Conservation (phyloP, 37 sponge, comb jelly and placozoan genomes). For the Lycopodina hypogea region DNA sequence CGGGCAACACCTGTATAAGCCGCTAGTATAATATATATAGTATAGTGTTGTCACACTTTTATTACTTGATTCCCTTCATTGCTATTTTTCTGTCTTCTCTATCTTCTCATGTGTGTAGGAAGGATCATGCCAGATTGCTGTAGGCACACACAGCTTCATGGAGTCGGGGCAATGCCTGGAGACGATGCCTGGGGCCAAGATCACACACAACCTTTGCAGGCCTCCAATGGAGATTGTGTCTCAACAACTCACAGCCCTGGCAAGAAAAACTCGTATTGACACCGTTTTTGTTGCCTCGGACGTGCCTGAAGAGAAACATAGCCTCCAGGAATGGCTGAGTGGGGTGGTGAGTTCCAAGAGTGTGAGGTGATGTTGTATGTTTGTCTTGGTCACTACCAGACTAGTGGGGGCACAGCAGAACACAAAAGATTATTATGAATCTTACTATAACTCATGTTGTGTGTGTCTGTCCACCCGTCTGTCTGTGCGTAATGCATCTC, state of each 20-base stretch:
- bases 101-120: constrained; percentile 15
- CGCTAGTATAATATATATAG: too few relatives aligned
- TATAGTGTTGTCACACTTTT: too few relatives aligned
- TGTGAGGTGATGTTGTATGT: background rate
- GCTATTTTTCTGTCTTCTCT: background rate
- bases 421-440: too few relatives aligned
- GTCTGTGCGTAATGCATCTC: too few relatives aligned
- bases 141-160: constrained; percentile 56
- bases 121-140: constrained; percentile 67
- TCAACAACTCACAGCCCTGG: constrained; percentile 10
- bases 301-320: constrained; percentile 10
- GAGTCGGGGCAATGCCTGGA: constrained; percentile 87
- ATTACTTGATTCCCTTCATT: background rate
- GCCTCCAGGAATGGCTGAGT: constrained; percentile 22
- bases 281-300: constrained; percentile 67
- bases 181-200: constrained; percentile 27
- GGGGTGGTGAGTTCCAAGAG: constrained; percentile 15
- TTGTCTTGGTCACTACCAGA: too few relatives aligned
- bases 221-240: constrained; percentile 45
- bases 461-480: too few relatives aligned
- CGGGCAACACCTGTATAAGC: too few relatives aligned
- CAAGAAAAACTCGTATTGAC: constrained; percentile 1
- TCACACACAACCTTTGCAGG: constrained; percentile 69
- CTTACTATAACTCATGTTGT: too few relatives aligned
- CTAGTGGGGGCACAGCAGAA: too few relatives aligned